phyloP scores from a whole-genome alignment of 2,797 vertebrate species.

The Tragopan temminckii region DNA sequence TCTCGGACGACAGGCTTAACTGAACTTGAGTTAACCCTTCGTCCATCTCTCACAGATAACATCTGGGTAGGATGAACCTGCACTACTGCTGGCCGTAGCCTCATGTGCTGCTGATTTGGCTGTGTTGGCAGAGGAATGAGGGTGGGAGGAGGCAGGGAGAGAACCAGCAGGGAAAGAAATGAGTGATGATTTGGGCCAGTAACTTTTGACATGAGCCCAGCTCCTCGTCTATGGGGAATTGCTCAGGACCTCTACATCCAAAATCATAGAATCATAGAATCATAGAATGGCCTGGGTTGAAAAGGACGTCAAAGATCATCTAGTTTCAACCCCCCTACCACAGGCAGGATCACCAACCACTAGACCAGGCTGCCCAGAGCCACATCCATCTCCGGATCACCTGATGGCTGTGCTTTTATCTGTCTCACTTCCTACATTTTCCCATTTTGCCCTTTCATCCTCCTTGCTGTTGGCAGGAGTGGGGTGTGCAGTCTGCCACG shows the following conservation, averaged over 20 bases:
- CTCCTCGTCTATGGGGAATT: not conserved
- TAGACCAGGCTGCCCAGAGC: no score
- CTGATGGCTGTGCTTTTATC: not conserved
- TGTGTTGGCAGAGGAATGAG: not conserved
- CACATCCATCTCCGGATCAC: not conserved
- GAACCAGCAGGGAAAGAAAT: not conserved
- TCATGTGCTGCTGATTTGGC: accelerated
- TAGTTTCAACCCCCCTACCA: no score
- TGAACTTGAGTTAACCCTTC: not conserved
- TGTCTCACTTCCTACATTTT: not conserved
- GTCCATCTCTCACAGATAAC: not conserved
- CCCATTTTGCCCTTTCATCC: not conserved
- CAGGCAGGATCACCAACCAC: no score
- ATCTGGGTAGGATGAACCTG: not conserved
- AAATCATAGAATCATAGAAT: not conserved
- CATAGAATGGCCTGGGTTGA: no score
- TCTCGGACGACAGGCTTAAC: not conserved
- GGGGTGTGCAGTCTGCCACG: accelerated
- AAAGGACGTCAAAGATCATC: no score
- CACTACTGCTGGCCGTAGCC: not conserved
- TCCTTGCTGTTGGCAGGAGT: not conserved
- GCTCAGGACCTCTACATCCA: not conserved
- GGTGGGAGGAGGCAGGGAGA: not conserved
- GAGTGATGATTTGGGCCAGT: not conserved
- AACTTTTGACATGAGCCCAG: not conserved